These are phyloP conservation scores for Mizuhopecten yessoensis DNA, from an alignment of 1,140 invertebrate species.

Conservation along the genomic window DNA sequence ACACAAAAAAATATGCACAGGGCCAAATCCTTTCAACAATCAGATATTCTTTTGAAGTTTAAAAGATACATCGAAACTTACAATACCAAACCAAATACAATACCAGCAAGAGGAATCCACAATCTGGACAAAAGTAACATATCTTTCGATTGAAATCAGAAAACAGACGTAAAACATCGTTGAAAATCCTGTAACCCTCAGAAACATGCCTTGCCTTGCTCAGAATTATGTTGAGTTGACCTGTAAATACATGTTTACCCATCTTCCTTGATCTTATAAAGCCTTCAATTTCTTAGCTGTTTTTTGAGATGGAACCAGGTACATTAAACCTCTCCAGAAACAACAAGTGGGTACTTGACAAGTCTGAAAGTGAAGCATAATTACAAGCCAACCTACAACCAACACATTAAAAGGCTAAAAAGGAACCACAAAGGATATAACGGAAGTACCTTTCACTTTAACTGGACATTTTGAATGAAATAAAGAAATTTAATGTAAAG, in stretches of 20 bases:
- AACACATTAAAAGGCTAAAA: not conserved
- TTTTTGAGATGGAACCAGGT: no score
- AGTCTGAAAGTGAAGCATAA: not conserved
- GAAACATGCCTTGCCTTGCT: not conserved
- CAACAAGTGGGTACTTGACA: not conserved
- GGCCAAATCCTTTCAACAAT: no score
- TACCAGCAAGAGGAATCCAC: no score
- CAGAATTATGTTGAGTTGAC: not conserved
- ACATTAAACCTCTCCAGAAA: no score
- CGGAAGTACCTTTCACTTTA: no score
- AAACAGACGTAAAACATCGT: not conserved
- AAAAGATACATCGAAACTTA: not conserved
- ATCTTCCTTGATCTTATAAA: not conserved
- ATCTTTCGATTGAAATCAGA: no score
- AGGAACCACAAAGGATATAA: not conserved
- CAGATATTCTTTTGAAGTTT: no score
- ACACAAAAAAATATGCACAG: not conserved
- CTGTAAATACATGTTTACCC: not conserved
- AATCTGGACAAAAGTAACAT: no score
- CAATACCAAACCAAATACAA: no score
- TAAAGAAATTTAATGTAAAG: no score
- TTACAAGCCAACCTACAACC: not conserved
- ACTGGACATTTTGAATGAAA: no score
- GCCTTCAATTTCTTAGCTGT: no score
- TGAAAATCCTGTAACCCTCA: not conserved